Evolutionary conservation across 1,140 invertebrate genomes (phyloP).

Genomic region (Neodiprion virginianus): DNA sequence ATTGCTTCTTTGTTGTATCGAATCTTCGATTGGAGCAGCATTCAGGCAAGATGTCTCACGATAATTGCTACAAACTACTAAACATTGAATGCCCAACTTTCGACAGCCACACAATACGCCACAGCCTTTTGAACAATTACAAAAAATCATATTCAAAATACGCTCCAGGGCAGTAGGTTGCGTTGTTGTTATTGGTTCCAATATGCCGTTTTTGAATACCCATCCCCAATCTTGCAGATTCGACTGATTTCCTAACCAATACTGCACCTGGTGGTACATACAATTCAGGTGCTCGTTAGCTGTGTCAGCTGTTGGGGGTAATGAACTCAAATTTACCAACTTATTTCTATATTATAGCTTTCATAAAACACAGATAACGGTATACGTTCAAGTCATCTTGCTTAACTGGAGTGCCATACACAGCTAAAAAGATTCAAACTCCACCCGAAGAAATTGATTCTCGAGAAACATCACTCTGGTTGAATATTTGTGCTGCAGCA

Average conservation of each 20-base stretch:
- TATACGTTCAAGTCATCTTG: not conserved
- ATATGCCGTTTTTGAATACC: constrained; percentile 40
- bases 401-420: not conserved
- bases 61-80: constrained; percentile 39
- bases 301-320: constrained; percentile 23
- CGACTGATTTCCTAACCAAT: constrained; percentile 35
- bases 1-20: not conserved
- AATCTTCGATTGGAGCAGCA: not conserved
- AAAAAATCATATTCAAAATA: constrained; percentile 40
- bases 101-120: constrained; percentile 36
- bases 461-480: not conserved
- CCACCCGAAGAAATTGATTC: not conserved
- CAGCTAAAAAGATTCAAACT: not conserved
- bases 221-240: constrained; percentile 51
- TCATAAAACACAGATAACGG: not conserved
- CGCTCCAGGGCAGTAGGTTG: constrained; percentile 41
- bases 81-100: constrained; percentile 42
- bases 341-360: not conserved
- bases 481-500: not conserved
- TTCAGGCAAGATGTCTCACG: constrained; percentile 32
- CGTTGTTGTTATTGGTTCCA: constrained; percentile 44
- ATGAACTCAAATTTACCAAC: not conserved
- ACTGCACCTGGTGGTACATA: constrained; percentile 26
- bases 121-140: constrained; percentile 38
- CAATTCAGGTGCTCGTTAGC: constrained; percentile 22